A percentile compares a stretch with the other conserved stretches of the same genome.
Conservation (phyloP, 2,113 vertebrate species). For the Psophia crepitans region DNA sequence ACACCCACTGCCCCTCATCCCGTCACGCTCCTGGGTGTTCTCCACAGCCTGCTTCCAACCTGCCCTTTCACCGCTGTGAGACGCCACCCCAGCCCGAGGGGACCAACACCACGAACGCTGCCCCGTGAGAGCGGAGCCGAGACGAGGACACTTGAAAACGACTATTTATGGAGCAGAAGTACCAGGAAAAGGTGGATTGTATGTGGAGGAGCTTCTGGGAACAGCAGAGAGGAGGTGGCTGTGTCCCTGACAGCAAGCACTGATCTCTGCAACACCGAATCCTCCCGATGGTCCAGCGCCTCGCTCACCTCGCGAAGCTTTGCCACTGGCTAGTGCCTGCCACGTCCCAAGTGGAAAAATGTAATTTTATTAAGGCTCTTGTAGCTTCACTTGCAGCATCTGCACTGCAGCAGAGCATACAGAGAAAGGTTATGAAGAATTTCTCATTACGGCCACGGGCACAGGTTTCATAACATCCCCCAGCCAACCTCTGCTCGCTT, state of each 20-base stretch:
- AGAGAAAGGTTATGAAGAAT: slow-evolving; percentile 13
- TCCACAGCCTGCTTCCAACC: background rate
- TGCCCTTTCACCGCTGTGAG: background rate
- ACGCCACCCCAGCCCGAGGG: background rate
- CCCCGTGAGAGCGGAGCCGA: background rate
- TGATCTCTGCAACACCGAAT: accelerated
- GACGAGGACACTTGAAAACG: accelerated
- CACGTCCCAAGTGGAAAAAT: slow-evolving; percentile 18
- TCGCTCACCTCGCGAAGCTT: accelerated
- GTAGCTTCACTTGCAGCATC: slow-evolving; percentile 4
- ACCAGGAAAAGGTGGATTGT: accelerated
- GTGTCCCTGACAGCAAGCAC: background rate
- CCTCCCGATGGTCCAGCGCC: background rate
- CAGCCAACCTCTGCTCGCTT: accelerated
- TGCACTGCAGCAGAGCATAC: slow-evolving; percentile 37
- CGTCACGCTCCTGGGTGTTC: accelerated
- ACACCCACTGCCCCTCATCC: background rate
- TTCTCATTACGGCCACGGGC: background rate
- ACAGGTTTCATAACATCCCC: background rate
- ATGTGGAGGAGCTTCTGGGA: background rate
- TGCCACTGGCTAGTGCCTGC: background rate
- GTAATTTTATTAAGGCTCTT: slow-evolving; percentile 15
- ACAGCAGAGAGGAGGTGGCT: background rate
- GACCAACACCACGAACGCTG: accelerated
- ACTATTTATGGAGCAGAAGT: background rate